Percentiles rank a stretch among this genome's conserved stretches.
phyloP scores from a whole-genome alignment of 2,888 invertebrate genomes.

The Metacarcinus magister region DNA sequence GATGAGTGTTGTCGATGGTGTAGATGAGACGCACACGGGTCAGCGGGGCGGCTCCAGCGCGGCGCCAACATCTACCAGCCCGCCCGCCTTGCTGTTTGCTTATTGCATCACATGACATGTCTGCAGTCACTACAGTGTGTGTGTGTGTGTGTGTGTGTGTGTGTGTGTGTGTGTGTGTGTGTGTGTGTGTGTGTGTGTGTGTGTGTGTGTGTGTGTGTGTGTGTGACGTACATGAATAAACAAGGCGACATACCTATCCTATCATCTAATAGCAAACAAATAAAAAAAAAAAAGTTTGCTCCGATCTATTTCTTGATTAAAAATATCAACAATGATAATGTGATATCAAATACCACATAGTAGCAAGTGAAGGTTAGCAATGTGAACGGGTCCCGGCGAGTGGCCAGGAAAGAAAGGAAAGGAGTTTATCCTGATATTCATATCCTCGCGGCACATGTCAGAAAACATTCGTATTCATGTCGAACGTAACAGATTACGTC shows the following conservation, averaged over 20 bases:
- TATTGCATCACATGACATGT: conserved; percentile 16
- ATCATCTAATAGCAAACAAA: not conserved
- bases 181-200: conserved; percentile 34
- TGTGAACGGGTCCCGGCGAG: not conserved
- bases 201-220: conserved; percentile 30
- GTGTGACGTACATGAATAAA: not conserved
- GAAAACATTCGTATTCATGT: not conserved
- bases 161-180: not conserved
- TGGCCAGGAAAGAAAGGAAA: not conserved
- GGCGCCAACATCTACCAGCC: conserved; percentile 18
- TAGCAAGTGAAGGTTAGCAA: not conserved
- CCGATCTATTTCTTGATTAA: not conserved
- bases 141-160: conserved; percentile 38
- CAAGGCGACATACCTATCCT: not conserved
- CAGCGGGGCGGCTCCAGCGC: conserved; percentile 46
- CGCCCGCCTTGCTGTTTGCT: not conserved
- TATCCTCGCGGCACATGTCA: not conserved
- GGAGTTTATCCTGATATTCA: not conserved
- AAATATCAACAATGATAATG: not conserved
- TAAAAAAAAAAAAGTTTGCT: not conserved
- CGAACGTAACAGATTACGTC: conserved; percentile 12
- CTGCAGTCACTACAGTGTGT: not conserved
- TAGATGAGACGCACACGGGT: not conserved
- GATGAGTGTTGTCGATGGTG: not conserved
- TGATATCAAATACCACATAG: not conserved